Evolutionary conservation across 2,113 vertebrate genomes (phyloP).

Genomic region (Stegastes partitus): DNA sequence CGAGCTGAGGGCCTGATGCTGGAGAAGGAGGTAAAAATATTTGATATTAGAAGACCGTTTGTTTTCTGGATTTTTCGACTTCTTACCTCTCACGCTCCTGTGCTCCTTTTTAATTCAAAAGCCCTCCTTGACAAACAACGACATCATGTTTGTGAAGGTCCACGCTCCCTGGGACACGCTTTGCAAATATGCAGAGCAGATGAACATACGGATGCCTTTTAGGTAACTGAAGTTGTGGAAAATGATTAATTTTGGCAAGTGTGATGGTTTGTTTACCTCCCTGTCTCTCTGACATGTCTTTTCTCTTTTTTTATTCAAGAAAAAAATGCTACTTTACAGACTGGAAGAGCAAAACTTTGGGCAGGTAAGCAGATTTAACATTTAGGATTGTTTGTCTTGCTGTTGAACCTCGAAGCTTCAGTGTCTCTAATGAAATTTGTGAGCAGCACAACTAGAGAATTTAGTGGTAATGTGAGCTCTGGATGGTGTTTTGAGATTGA

Average conservation of each 20-base stretch:
- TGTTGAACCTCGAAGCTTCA: conserved; percentile 14
- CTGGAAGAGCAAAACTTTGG: conserved; percentile 93
- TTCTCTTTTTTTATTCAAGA: conserved; percentile 83
- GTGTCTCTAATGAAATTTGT: conserved; percentile 25
- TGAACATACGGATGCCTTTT: conserved; percentile 99
- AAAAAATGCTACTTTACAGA: conserved; percentile 99
- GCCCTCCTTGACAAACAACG: conserved; percentile 94
- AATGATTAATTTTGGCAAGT: neutral
- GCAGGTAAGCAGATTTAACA: conserved; percentile 88
- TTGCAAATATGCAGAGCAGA: conserved; percentile 98
- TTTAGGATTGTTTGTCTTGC: conserved; percentile 14
- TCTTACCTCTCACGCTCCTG: neutral
- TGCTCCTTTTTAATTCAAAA: conserved; percentile 66
- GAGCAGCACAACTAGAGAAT: neutral
- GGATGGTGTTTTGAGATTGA: conserved; percentile 13
- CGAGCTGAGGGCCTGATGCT: conserved; percentile 96
- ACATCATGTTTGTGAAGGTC: conserved; percentile 99
- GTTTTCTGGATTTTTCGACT: neutral
- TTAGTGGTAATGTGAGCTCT: neutral
- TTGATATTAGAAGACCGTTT: neutral
- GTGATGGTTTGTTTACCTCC: neutral
- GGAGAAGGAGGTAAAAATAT: conserved; percentile 92
- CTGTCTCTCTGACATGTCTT: neutral
- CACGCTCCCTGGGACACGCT: conserved; percentile 96
- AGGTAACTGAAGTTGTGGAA: conserved; percentile 83